Base-by-base conservation (phyloP, 2,888 invertebrate genomes). In the Dione vanillae region DNA sequence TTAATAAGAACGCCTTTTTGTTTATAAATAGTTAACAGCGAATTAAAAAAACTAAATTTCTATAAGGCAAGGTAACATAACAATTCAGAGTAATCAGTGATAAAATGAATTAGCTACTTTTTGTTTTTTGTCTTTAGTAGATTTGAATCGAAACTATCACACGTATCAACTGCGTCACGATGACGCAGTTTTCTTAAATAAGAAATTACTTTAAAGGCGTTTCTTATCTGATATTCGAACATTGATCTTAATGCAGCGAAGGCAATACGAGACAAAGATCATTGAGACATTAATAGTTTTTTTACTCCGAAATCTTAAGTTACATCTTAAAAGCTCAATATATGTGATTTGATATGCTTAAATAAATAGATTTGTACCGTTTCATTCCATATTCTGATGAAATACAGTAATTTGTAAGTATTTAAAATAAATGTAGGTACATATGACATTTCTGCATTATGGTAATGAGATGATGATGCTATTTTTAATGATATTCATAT, bases 201-300 rank as follows among this genome's bases (percentile, higher is more conserved):
- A 83, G 82, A 78, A 89, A 87, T 91, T 88, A 90, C 86, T 87
- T 27, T 90, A 89, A 88, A 90, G 89, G 86, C 85, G 78, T 78
- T 79, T 84, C 85, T 78, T 78, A 79, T 85, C 82, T 76, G 77
- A 83, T 90, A 91, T 90, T 90, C 80, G 77, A 74, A 74, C 80
- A 83, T 86, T 83, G 84, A 91, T 92, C 90, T 88, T 83, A 87
- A 86, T 86, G 85, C 86, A 84, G 80, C 78, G 83, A 82, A 82
- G 80, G 85, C 85, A 85, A 84, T 81, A 82, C 77, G 76, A 80
- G 78, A 76, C 78, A 73, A 76, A 79, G 78, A 78, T 81, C 83
- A 85, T 88, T 85, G 83, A 85, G 86, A 85, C 82, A 84, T 86
- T 81, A 80, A 80, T 74, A 71, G 73, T 75, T 83, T 82, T 81